Percentiles rank a stretch among this genome's conserved stretches.
Conservation (phyloP, 2,113 vertebrate genomes). For the Stercorarius parasiticus region DNA sequence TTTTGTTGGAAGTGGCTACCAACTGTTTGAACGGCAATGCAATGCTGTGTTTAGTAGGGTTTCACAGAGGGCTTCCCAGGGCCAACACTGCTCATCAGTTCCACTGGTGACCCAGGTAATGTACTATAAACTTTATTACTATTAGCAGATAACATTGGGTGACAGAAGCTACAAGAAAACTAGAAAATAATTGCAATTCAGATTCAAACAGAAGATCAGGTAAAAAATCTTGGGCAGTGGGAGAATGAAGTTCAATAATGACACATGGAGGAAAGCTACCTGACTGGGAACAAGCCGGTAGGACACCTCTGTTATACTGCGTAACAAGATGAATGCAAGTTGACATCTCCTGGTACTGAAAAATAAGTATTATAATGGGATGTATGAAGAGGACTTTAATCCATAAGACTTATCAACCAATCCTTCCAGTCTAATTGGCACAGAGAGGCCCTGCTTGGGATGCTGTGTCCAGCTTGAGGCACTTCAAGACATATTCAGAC, state of each 20-base stretch:
- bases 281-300: not conserved
- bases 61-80: not conserved
- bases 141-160: not conserved
- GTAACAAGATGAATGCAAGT: not conserved
- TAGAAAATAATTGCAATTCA: not conserved
- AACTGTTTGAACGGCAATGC: not conserved
- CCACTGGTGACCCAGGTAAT: not conserved
- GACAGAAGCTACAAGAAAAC: not conserved
- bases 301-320: not conserved
- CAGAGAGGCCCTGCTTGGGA: not conserved
- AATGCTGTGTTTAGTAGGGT: not conserved
- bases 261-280: not conserved
- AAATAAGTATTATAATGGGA: not conserved
- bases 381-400: not conserved
- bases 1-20: not conserved
- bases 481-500: not conserved
- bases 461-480: not conserved
- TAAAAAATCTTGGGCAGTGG: not conserved
- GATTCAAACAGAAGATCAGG: not conserved
- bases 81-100: not conserved
- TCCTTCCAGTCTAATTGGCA: not conserved
- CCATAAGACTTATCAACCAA: not conserved
- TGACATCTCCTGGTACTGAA: not conserved
- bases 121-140: not conserved
- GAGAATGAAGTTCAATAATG: not conserved